These are phyloP conservation scores for Dasysyrphus tricinctus DNA, from an alignment of 2,888 invertebrate genomes.

Conservation along the genomic window DNA sequence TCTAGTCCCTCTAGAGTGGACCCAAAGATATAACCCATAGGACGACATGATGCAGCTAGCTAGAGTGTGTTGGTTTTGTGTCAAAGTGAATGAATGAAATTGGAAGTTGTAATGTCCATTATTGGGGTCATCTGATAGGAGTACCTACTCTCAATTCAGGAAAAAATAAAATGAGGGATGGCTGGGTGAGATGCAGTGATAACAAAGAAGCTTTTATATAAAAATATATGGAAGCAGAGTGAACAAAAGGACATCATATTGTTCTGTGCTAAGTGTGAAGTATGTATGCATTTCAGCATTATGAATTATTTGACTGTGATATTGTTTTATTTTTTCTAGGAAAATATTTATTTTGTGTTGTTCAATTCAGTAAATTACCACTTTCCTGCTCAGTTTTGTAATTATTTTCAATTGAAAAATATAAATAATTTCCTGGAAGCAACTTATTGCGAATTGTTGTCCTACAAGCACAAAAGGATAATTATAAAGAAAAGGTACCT, in stretches of 20 bases:
- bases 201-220: background rate
- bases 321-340: background rate
- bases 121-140: constrained; percentile 62
- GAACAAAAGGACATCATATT: background rate
- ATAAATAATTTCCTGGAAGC: too few species aligned
- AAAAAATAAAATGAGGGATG: constrained; percentile 30
- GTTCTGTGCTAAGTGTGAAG: background rate
- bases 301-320: background rate
- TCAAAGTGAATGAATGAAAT: constrained; percentile 66
- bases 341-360: background rate
- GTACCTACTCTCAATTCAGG: constrained; percentile 13
- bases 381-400: too few species aligned
- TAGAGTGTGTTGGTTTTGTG: constrained; percentile 12
- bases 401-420: too few species aligned
- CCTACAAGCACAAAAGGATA: too few species aligned
- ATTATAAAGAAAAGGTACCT: too few species aligned
- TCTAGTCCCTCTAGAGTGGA: background rate
- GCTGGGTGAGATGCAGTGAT: constrained; percentile 1
- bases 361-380: too few species aligned
- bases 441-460: too few species aligned
- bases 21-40: background rate
- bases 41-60: background rate
- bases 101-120: constrained; percentile 63
- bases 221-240: background rate
- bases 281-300: too few species aligned